Base-by-base conservation (phyloP, 1,140 invertebrate species). In the Aphelenchoides fujianensis region DNA sequence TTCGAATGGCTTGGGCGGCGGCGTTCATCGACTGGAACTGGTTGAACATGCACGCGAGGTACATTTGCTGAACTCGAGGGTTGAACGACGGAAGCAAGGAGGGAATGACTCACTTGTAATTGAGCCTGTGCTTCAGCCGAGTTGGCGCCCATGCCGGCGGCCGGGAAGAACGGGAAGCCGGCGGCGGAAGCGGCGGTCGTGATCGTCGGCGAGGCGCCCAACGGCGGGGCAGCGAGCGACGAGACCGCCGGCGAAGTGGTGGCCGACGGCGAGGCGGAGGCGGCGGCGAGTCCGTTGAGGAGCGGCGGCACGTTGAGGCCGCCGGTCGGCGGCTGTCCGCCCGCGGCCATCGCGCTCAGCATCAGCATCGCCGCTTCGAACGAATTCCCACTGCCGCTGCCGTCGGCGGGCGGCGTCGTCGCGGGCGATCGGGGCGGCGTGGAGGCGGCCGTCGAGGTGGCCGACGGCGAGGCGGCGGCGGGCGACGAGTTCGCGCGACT, bases 321-420 rank as follows among this genome's bases (percentile, higher is more conserved):
- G 41, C n/a, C n/a, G n/a, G n/a, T n/a, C n/a, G n/a, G n/a, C n/a
- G n/a, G n/a, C 23, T 48, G 41, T 48, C 23, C 12, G 41, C 41
- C 41, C 12, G 41, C 41, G 23, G 41, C 23, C 41, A 48, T 48
- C 41, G 41, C 41, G 41, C 23, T 48, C 41, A 48, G 23, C 41
- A 48, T 48, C 41, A 48, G 23, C 41, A 48, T 48, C 23, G 41
- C 41, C 41, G 41, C 41, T 48, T 48, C 41, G 41, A 48, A 48
- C 23, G 41, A 23, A 48, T 48, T 48, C n/a, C n/a, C n/a, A n/a
- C n/a, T n/a, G 41, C 23, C 23, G 41, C 12, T 23, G 41, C 23
- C 23, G 41, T 16, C 41, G 41, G 41, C 12, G 12, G 41, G 41
- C 41, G 41, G 12, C 23, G 12, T 23, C 12, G 41, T 16, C 12